Evolutionary conservation across 1,140 invertebrate genomes (phyloP), one percentile per base, ranked within the genome.

Genomic region (Pogonus chalceus): DNA sequence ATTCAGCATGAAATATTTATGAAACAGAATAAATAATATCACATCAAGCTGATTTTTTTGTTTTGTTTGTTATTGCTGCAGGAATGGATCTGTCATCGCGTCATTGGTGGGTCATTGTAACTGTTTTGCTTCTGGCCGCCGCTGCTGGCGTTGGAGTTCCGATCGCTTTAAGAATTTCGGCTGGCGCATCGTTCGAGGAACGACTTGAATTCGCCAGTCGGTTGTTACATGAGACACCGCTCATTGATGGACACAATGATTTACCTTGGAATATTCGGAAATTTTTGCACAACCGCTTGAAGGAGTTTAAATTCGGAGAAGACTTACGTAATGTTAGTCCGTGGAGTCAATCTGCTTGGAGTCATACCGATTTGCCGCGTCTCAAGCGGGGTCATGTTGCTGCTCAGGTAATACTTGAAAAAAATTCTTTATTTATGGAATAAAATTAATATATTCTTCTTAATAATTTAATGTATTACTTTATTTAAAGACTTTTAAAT

Each of bases 231-330:
- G 78, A 81, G 70, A 77, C 80, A 52, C 80, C 80, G 55, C 76
- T 82, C 54, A 76, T 83, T 63, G 74, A 82, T 72, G 90, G 90
- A 56, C 91, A 94, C 76, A 94, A 95, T 71, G 91, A 95, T 65
- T 72, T 95, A 55, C 87, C 92, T 0, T 92, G 87, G 85, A 90
- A 92, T 70, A 89, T 92, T 66, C 76, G 88, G 59, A 87, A 88
- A 67, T 88, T 88, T 67, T 76, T 90, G 59, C 84, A 92, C 68
- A 94, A 94, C 70, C 84, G 88, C 68, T 78, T 92, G 50, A 82
- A 85, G 62, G 81, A 84, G 62, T 87, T 91, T 64, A 84, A 87
- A 73, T 87, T 85, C 50, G 64, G 66, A 60, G 80, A 83, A 65
- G 84, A 90, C 69, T 72, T 92, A 52, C 76, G 81, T 56, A 79